Evolutionary conservation across 1,140 invertebrate genomes (phyloP), one percentile per base, ranked within the genome.

Genomic region (Trachelipus rathkii): DNA sequence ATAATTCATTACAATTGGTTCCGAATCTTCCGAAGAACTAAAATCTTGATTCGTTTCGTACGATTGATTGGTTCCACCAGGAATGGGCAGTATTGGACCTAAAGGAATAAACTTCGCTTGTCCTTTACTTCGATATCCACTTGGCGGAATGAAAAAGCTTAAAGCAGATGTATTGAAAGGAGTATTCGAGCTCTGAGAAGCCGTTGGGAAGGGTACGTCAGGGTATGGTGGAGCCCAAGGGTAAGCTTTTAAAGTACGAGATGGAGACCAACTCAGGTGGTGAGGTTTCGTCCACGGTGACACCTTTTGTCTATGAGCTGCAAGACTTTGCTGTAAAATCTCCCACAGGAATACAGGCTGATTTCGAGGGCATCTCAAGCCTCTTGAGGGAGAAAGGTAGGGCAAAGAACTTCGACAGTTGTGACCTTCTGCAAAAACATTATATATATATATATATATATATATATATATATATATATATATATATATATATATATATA

Each of bases 311-410:
- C 19, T 60, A 60, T 19, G 50, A 60, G 50, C 60, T 44, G 73
- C 73, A 8, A 75, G 73, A 44, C 60, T 68, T 66, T 67, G 50
- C 68, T 75, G 73, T 53, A 75, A 45, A 67, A 75, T 60, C 73
- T 75, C 60, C 73, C 73, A 75, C 73, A 75, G 66, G 33, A 67
- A 60, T 33, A 75, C 60, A 9, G 73, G 73, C 67, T 75, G 73
- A 67, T 75, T 75, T 24, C 73, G 73, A 67, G 73, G 73, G n/a
- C 73, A 75, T 24, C 73, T 60, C 19, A 75, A 67, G 60, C 73
- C 73, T 33, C 73, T 0, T 6, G 73, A 75, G 50, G 53, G 24
- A 67, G 53, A 67, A 13, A 75, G 13, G 66, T 75, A 67, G 60
- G 73, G 33, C 11, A 75, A 67, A 44, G 73, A 67, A 44, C 73